A percentile compares a stretch with the other conserved stretches of the same genome.
phyloP scores from a whole-genome alignment of 2,113 vertebrate genomes.

The Gracilinanus agilis region DNA sequence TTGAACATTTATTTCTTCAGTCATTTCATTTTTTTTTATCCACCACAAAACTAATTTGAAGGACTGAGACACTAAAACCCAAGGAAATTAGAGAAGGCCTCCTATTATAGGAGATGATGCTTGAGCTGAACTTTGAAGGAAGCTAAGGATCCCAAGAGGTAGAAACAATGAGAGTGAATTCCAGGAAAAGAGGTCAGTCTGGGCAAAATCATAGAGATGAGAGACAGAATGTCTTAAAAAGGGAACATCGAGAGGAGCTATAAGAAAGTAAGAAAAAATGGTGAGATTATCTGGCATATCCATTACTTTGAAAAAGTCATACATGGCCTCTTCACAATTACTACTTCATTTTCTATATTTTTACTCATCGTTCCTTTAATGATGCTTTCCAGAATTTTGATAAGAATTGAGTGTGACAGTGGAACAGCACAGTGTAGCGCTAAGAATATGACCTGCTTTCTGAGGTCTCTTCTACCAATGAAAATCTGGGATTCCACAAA shows the following conservation, averaged over 20 bases:
- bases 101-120: not conserved
- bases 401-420: not conserved
- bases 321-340: not conserved
- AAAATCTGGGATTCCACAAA: not conserved
- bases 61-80: not conserved
- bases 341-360: not conserved
- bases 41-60: too few relatives aligned
- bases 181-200: not conserved
- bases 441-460: not conserved
- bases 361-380: not conserved
- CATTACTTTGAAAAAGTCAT: not conserved
- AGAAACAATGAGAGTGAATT: not conserved
- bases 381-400: not conserved
- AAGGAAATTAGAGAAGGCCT: not conserved
- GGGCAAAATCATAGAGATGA: not conserved
- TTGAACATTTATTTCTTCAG: too few relatives aligned
- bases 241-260: not conserved
- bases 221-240: not conserved
- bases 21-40: too few relatives aligned
- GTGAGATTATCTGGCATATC: not conserved
- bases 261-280: too few relatives aligned
- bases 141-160: not conserved
- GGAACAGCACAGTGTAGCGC: not conserved
- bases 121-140: not conserved
- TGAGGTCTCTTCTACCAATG: not conserved